These are phyloP conservation scores for Pterobdella sp. DNA, from an alignment of 2,888 invertebrate species.

Conservation along the genomic window DNA sequence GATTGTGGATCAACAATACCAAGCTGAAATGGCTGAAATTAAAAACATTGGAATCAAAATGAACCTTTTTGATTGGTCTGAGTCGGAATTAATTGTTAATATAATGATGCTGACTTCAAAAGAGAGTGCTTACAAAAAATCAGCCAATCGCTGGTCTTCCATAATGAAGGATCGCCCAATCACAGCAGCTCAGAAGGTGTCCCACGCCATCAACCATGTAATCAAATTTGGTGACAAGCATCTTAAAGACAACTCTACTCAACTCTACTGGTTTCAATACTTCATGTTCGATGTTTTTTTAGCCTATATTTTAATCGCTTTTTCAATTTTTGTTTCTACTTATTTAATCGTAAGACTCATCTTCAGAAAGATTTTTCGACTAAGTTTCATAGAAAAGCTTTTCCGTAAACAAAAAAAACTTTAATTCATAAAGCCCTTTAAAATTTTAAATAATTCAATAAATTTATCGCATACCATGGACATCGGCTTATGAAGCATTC, in stretches of 20 bases:
- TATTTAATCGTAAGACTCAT: not conserved
- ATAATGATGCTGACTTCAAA: conserved; percentile 11
- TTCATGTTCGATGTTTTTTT: conserved; percentile 30
- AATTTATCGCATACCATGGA: too few species aligned
- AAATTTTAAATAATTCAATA: too few species aligned
- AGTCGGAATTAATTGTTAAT: conserved; percentile 24
- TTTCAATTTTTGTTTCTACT: not conserved
- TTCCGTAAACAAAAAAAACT: too few species aligned
- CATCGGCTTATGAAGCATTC: too few species aligned
- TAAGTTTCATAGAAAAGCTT: too few species aligned
- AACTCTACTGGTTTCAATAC: conserved; percentile 18
- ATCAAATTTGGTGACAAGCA: conserved; percentile 21
- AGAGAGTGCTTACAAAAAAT: conserved; percentile 18
- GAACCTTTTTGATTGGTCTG: conserved; percentile 26
- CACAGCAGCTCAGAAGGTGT: conserved; percentile 20
- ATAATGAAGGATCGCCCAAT: conserved; percentile 26
- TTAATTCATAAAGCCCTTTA: too few species aligned
- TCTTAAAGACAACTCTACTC: conserved; percentile 13
- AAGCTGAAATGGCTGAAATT: conserved; percentile 16
- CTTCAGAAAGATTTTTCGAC: not conserved
- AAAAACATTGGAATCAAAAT: conserved; percentile 28
- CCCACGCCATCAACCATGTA: conserved; percentile 23
- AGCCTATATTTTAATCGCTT: not conserved
- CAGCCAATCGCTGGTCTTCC: conserved; percentile 2
- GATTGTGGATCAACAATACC: conserved; percentile 25